Conservation (phyloP, 2,113 vertebrate species). For the Cinclus mexicanus region DNA sequence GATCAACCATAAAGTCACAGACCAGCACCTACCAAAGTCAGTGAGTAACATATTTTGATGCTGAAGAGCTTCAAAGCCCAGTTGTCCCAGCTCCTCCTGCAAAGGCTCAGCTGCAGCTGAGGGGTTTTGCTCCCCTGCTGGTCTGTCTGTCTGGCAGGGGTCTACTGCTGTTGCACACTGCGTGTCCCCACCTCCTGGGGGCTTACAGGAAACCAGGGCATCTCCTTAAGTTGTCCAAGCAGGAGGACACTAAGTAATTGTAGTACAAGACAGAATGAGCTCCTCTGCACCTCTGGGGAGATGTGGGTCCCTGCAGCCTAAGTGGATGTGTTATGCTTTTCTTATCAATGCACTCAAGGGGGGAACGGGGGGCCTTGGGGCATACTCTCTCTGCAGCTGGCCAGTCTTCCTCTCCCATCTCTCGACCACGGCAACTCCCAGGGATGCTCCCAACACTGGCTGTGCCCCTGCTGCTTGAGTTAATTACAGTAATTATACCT, state of each 20-base stretch:
- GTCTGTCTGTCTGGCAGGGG: background rate
- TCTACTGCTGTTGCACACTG: background rate
- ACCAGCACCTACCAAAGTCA: background rate
- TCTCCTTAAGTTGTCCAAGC: background rate
- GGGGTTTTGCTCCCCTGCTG: rapidly evolving
- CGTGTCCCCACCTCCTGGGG: background rate
- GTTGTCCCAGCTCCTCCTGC: background rate
- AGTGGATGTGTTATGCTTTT: rapidly evolving
- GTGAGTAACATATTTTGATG: background rate
- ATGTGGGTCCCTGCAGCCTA: background rate
- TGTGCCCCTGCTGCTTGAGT: slow-evolving; percentile 76
- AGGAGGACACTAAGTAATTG: background rate
- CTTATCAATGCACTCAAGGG: rapidly evolving
- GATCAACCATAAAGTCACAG: background rate
- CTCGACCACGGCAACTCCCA: slow-evolving; percentile 12
- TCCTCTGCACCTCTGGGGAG: background rate
- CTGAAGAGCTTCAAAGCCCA: background rate
- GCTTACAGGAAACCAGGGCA: rapidly evolving
- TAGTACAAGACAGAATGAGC: rapidly evolving
- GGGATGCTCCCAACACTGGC: background rate
- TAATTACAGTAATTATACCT: slow-evolving; percentile 85
- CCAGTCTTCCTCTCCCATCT: background rate
- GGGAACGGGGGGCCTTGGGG: rapidly evolving
- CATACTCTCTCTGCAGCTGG: background rate
- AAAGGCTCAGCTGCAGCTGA: background rate